Percentiles rank a stretch among this genome's conserved stretches.
Evolutionary conservation across 2,797 vertebrate species (phyloP).

Genomic region (Sebastes nivosus): DNA sequence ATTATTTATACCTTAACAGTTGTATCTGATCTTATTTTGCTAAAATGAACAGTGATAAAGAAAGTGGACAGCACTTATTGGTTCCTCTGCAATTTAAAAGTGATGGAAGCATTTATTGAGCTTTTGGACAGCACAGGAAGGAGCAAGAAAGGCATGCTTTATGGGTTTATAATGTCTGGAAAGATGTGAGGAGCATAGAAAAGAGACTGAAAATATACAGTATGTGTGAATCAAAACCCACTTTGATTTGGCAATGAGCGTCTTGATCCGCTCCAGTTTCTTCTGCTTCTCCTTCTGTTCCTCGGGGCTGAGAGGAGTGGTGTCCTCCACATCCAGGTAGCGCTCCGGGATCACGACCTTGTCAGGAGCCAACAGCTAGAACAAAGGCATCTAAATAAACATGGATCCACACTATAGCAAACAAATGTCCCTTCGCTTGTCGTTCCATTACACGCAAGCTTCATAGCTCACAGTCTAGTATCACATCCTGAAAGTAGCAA

Average conservation of each 20-base stretch:
- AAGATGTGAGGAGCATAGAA: background rate
- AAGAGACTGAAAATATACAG: background rate
- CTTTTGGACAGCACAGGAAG: background rate
- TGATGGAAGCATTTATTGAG: background rate
- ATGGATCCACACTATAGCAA: background rate
- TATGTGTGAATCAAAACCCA: constrained; percentile 50
- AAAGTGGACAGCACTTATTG: background rate
- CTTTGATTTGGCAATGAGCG: constrained; percentile 97
- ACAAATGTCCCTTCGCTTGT: no score
- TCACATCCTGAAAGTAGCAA: no score
- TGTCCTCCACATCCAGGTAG: constrained; percentile 88
- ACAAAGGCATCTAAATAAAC: background rate
- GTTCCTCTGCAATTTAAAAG: background rate
- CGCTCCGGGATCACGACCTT: constrained; percentile 92
- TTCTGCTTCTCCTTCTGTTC: constrained; percentile 95
- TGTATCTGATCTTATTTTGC: background rate
- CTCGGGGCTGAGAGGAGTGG: constrained; percentile 89
- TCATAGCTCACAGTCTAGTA: no score
- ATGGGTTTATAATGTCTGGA: background rate
- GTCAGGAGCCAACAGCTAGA: constrained; percentile 88
- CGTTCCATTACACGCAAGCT: no score
- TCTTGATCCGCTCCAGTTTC: constrained; percentile 96
- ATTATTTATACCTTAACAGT: background rate
- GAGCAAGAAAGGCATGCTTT: background rate
- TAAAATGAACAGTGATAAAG: background rate